A percentile compares a stretch with the other conserved stretches of the same genome.
These are phyloP conservation scores for Aplochiton taeniatus DNA, from an alignment of 2,797 vertebrate genomes.

Conservation along the genomic window DNA sequence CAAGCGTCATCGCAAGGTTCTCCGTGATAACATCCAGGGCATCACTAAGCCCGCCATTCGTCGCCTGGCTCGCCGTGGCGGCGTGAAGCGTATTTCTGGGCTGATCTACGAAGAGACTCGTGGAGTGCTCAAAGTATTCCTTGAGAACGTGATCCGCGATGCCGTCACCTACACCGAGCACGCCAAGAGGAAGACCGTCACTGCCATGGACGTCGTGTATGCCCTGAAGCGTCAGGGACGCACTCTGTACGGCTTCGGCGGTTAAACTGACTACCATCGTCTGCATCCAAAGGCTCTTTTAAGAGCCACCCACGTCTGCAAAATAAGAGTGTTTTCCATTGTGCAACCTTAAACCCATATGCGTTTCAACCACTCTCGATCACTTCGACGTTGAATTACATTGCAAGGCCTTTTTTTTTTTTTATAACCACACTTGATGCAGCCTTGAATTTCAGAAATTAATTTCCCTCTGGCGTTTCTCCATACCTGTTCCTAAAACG, in stretches of 20 bases:
- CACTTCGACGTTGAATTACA: too few species aligned
- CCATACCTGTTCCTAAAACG: too few species aligned
- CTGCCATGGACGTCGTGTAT: conserved; percentile 64
- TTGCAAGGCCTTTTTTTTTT: too few species aligned
- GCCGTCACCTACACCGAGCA: conserved; percentile 71
- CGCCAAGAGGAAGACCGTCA: conserved; percentile 61
- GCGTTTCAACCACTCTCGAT: too few species aligned
- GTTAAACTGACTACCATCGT: not conserved
- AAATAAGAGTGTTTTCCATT: too few species aligned
- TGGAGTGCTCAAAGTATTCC: conserved; percentile 55
- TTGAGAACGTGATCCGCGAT: conserved; percentile 76
- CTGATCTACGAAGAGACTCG: conserved; percentile 47
- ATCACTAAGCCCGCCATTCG: conserved; percentile 51
- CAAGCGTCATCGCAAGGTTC: conserved; percentile 46
- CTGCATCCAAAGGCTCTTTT: conserved; percentile 19
- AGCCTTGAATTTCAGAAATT: too few species aligned
- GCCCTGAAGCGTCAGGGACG: conserved; percentile 60
- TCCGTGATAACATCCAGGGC: conserved; percentile 50
- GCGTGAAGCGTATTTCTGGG: conserved; percentile 50
- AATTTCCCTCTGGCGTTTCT: too few species aligned
- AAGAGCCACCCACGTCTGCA: not conserved
- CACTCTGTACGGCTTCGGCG: conserved; percentile 51
- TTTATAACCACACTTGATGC: too few species aligned
- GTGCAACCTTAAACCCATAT: too few species aligned
- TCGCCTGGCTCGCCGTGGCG: conserved; percentile 46